Conservation (phyloP, 2,888 invertebrate genomes). For the Lissonota sp. region DNA sequence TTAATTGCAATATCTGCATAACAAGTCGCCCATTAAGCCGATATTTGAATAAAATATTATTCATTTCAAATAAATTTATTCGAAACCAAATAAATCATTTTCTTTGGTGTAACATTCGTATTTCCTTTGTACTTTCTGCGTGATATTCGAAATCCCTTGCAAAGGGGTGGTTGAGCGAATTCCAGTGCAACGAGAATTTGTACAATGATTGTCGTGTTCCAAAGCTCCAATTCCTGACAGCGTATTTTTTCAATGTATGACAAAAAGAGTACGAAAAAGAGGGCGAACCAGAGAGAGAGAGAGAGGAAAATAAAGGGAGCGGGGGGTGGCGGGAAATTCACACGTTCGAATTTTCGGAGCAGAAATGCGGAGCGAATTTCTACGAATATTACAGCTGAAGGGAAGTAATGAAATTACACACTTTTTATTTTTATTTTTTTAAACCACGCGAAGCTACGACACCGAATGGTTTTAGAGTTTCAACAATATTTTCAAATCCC, state of each 20-base stretch:
- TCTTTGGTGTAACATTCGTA: no score
- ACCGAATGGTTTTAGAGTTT: conserved; percentile 30
- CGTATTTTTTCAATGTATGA: background rate
- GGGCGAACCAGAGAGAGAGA: conserved; percentile 1
- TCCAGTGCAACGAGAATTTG: conserved; percentile 28
- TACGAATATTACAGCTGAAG: conserved; percentile 6
- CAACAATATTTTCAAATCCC: conserved; percentile 21
- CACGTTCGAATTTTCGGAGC: no score
- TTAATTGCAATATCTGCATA: no score
- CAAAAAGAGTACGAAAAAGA: background rate
- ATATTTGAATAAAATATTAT: no score
- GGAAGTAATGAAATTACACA: conserved; percentile 7
- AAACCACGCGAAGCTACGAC: conserved; percentile 1
- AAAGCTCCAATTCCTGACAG: conserved; percentile 41
- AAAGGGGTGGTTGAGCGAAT: background rate
- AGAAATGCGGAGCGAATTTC: background rate
- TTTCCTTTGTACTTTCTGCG: background rate
- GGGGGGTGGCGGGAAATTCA: no score
- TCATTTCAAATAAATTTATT: no score
- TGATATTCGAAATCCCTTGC: conserved; percentile 23
- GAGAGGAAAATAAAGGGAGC: background rate
- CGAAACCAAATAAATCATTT: no score
- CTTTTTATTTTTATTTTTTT: conserved; percentile 6
- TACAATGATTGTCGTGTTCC: conserved; percentile 54
- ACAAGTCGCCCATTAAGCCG: no score